Percentiles rank a stretch among this genome's conserved stretches.
Conservation (phyloP, 2,888 invertebrate genomes). For the Agrotis ipsilon region DNA sequence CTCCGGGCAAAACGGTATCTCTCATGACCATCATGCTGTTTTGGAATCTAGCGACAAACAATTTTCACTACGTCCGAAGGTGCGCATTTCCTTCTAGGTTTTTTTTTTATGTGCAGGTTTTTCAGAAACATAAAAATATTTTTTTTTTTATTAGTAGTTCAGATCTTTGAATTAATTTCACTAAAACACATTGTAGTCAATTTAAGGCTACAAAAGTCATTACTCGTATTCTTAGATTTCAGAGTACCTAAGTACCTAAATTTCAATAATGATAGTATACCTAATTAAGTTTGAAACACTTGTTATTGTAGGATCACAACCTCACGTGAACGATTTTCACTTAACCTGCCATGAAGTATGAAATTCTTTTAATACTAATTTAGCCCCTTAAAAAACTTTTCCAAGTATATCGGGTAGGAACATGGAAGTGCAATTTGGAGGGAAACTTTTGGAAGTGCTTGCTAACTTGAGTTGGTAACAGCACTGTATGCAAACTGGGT, state of each 20-base stretch:
- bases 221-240: too few species aligned
- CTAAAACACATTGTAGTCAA: too few species aligned
- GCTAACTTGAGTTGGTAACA: slow-evolving; percentile 54
- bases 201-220: too few species aligned
- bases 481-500: slow-evolving; percentile 68
- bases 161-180: too few species aligned
- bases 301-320: background rate
- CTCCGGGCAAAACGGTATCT: too few species aligned
- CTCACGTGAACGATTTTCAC: slow-evolving; percentile 7
- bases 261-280: background rate
- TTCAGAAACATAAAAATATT: too few species aligned
- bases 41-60: too few species aligned
- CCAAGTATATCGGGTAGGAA: slow-evolving; percentile 38
- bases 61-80: too few species aligned
- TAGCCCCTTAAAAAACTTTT: slow-evolving; percentile 32
- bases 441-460: slow-evolving; percentile 53
- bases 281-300: background rate
- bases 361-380: slow-evolving; percentile 33
- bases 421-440: slow-evolving; percentile 52
- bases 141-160: too few species aligned
- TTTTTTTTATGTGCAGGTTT: too few species aligned
- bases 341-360: background rate
- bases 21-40: too few species aligned
- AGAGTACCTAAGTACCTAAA: background rate
- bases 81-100: too few species aligned